Conservation (phyloP, 2,113 vertebrate species). For the Scalopus aquaticus region DNA sequence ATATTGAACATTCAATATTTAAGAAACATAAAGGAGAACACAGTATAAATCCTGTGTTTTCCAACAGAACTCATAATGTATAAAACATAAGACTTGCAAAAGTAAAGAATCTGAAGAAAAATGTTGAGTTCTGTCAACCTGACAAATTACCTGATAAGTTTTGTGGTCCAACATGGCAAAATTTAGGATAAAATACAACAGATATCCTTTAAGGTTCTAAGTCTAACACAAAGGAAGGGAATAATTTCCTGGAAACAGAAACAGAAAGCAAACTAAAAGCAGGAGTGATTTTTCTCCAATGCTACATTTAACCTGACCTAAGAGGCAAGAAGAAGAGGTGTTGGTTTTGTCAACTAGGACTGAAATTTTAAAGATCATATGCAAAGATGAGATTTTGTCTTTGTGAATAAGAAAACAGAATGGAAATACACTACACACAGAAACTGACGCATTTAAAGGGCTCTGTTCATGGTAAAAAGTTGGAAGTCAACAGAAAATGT, state of each 20-base stretch:
- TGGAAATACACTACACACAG: neutral
- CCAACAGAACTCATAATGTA: neutral
- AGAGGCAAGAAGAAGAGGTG: fast-evolving
- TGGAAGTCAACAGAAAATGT: neutral
- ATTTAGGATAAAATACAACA: neutral
- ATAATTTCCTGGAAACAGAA: neutral
- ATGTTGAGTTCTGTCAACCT: neutral
- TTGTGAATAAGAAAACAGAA: neutral
- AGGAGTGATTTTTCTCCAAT: neutral
- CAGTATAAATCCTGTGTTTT: neutral
- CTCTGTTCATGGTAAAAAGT: neutral
- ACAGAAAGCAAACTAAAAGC: neutral
- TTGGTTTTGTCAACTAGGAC: neutral
- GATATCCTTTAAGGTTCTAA: neutral
- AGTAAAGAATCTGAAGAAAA: neutral
- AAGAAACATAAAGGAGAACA: neutral
- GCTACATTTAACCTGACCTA: neutral
- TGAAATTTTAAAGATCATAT: neutral
- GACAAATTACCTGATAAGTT: neutral
- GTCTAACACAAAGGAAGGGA: neutral
- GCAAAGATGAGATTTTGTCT: neutral
- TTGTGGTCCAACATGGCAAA: neutral
- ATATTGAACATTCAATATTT: neutral
- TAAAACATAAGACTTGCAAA: neutral
- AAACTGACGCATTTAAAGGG: neutral